These are phyloP conservation scores for Drosophila parvula DNA, from an alignment of 1,140 invertebrate genomes.

Conservation along the genomic window DNA sequence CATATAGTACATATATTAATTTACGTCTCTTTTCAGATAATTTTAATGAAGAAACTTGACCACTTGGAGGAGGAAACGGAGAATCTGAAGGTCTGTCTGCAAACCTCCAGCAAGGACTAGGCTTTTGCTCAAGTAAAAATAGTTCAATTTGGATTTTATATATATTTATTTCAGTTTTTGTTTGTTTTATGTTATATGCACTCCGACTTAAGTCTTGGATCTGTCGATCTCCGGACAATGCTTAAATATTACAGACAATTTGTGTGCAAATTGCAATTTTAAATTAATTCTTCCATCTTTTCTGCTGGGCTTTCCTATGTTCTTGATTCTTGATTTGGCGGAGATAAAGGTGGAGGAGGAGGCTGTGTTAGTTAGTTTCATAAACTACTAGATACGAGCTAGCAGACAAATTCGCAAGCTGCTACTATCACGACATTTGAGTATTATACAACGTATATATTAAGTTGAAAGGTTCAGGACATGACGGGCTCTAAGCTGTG, in stretches of 20 bases:
- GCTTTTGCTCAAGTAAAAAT: background rate
- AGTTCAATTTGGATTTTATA: conserved; percentile 16
- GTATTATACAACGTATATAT: conserved; percentile 73
- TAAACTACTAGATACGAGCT: conserved; percentile 63
- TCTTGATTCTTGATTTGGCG: conserved; percentile 12
- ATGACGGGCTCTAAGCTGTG: conserved; percentile 15
- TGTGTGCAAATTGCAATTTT: conserved; percentile 51
- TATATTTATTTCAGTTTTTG: conserved; percentile 52
- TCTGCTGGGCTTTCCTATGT: conserved; percentile 6
- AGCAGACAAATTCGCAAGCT: conserved; percentile 68
- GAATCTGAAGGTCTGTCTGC: conserved; percentile 51
- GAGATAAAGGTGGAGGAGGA: conserved; percentile 21
- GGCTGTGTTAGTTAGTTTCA: conserved; percentile 30
- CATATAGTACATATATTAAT: background rate
- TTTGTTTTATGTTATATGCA: conserved; percentile 57
- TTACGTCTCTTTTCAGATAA: conserved; percentile 86
- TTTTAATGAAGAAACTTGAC: conserved; percentile 91
- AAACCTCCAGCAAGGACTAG: conserved; percentile 9
- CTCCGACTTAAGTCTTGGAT: conserved; percentile 57
- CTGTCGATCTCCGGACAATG: conserved; percentile 44
- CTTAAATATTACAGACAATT: conserved; percentile 69
- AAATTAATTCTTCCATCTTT: conserved; percentile 41
- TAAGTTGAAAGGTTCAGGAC: conserved; percentile 49
- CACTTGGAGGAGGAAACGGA: conserved; percentile 90
- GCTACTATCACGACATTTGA: conserved; percentile 82